Conservation (phyloP, 2,888 invertebrate species). For the Papilio protenor region DNA sequence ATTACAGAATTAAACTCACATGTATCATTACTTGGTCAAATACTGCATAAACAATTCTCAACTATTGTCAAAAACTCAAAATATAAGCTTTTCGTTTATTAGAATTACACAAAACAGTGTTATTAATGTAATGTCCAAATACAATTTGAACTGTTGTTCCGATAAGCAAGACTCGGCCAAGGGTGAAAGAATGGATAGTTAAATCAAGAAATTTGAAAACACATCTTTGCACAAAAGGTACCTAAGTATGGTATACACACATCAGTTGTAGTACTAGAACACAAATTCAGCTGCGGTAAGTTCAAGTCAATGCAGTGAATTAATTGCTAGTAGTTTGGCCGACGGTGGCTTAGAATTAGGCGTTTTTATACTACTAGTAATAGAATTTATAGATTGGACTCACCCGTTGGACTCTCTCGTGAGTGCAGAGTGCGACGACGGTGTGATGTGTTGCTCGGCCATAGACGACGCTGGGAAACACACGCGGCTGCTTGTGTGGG, state of each 20-base stretch:
- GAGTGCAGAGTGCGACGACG: slow-evolving; percentile 89
- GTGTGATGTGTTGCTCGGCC: slow-evolving; percentile 94
- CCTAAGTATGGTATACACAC: neutral
- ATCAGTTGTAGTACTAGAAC: neutral
- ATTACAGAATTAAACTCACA: neutral
- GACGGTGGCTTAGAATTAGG: neutral
- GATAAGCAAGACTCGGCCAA: neutral
- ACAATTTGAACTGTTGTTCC: neutral
- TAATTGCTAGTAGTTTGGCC: neutral
- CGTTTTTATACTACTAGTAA: neutral
- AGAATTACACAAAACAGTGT: neutral
- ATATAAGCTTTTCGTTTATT: neutral
- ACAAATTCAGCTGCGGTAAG: neutral
- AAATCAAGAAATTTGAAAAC: neutral
- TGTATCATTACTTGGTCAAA: neutral
- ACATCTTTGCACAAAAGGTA: too few relatives aligned
- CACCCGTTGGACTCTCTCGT: slow-evolving; percentile 87
- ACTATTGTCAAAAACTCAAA: neutral
- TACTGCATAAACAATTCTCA: neutral
- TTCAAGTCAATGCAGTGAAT: neutral
- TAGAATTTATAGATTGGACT: slow-evolving; percentile 43
- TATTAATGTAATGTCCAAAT: neutral
- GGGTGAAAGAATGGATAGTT: neutral
- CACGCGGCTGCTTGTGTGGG: slow-evolving; percentile 83
- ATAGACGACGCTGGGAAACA: slow-evolving; percentile 93